phyloP scores from a whole-genome alignment of 2,797 vertebrate genomes.

The Melanogrammus aeglefinus region DNA sequence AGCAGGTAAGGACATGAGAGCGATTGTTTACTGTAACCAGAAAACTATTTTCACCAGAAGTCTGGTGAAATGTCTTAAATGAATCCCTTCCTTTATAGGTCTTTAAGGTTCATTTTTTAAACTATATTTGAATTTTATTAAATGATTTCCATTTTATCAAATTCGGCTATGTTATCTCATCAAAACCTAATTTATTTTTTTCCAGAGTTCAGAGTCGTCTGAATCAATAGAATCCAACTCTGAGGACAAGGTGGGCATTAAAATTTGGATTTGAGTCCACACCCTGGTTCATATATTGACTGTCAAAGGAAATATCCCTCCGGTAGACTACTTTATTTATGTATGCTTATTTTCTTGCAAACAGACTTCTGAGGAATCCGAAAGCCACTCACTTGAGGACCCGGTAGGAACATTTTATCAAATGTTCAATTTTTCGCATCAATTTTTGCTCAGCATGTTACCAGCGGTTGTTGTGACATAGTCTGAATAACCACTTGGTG shows the following conservation, averaged over 20 bases:
- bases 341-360: slow-evolving; percentile 12
- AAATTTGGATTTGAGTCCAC: not conserved
- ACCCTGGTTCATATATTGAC: not conserved
- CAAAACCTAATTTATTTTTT: slow-evolving; percentile 8
- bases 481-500: not conserved
- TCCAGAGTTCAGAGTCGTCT: slow-evolving; percentile 65
- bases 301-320: not conserved
- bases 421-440: not conserved
- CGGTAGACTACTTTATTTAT: not conserved
- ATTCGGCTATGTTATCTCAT: not conserved
- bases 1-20: slow-evolving; percentile 49
- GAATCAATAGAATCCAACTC: slow-evolving; percentile 54
- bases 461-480: not conserved
- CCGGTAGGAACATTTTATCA: slow-evolving; percentile 41
- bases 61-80: not conserved
- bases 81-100: slow-evolving; percentile 46
- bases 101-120: slow-evolving; percentile 40
- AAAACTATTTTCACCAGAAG: not conserved
- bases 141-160: not conserved
- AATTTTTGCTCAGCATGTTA: not conserved
- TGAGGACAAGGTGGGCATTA: slow-evolving; percentile 55
- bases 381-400: slow-evolving; percentile 58
- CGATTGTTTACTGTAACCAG: slow-evolving; percentile 8
- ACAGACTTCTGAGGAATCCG: slow-evolving; percentile 65
- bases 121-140: not conserved